A percentile compares a stretch with the other conserved stretches of the same genome.
Conservation (phyloP, 1,140 invertebrate genomes). For the Phthorimaea operculella region DNA sequence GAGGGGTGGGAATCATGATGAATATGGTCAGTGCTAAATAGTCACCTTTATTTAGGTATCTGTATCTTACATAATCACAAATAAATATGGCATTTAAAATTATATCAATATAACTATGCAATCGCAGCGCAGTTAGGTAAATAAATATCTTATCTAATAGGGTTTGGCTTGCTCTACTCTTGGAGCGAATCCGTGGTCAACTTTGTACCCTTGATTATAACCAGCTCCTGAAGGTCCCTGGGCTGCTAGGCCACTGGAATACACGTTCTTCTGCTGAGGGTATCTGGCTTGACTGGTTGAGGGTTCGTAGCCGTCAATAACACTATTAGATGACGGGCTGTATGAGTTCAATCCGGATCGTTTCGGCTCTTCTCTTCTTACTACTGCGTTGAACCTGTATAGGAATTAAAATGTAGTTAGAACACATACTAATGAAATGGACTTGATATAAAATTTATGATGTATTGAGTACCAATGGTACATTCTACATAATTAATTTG, state of each 20-base stretch:
- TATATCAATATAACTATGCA: no score
- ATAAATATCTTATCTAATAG: slow-evolving; percentile 1
- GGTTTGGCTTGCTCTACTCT: slow-evolving; percentile 5
- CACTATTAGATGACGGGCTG: background rate
- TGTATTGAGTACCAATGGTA: no score
- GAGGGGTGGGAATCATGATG: no score
- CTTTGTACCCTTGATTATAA: slow-evolving; percentile 19
- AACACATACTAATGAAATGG: no score
- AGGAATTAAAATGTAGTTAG: background rate
- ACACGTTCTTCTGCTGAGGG: slow-evolving; percentile 5
- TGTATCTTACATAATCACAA: no score
- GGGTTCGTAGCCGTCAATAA: slow-evolving; percentile 7
- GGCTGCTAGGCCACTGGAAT: background rate
- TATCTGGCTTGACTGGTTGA: slow-evolving; percentile 6
- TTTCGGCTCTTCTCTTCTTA: slow-evolving; percentile 22
- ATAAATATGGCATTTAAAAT: no score
- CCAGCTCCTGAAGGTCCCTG: background rate
- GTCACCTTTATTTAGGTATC: no score
- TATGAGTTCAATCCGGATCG: slow-evolving; percentile 14
- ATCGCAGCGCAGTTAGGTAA: no score
- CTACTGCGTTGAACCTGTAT: slow-evolving; percentile 31
- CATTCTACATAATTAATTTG: no score
- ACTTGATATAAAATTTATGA: no score
- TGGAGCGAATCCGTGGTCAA: slow-evolving; percentile 14
- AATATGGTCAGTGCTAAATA: no score